phyloP scores from a whole-genome alignment of 2,113 vertebrate genomes.

The Platysternon megacephalum region DNA sequence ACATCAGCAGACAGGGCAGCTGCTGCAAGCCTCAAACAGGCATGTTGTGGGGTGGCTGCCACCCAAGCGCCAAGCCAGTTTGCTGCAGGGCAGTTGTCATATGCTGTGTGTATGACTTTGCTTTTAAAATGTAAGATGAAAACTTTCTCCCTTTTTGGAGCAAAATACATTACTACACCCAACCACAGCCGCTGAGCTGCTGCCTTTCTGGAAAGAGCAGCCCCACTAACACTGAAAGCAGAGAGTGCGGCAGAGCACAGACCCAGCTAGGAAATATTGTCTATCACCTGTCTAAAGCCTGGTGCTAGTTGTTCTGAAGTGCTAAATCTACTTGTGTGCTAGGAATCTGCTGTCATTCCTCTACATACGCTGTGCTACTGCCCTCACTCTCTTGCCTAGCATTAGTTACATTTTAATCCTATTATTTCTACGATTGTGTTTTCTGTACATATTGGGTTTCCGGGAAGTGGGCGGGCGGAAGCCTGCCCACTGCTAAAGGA shows the following conservation, averaged over 20 bases:
- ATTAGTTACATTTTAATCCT: neutral
- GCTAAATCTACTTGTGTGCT: neutral
- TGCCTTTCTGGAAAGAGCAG: neutral
- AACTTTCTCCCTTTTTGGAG: neutral
- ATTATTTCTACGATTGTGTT: neutral
- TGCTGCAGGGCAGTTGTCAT: too few species aligned
- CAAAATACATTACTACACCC: neutral
- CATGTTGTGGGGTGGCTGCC: too few species aligned
- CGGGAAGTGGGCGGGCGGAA: too few species aligned
- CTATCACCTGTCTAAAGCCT: neutral
- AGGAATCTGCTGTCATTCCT: neutral
- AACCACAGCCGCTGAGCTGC: neutral
- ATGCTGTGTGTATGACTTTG: too few species aligned
- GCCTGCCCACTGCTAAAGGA: too few species aligned
- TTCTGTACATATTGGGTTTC: too few species aligned
- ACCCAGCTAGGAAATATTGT: neutral
- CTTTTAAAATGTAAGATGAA: neutral
- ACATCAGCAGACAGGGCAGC: too few species aligned
- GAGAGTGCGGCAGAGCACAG: neutral
- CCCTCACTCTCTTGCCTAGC: neutral
- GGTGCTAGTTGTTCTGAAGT: neutral
- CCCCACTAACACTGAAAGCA: neutral
- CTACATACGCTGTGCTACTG: neutral
- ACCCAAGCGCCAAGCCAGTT: too few species aligned
- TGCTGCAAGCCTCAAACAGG: too few species aligned